Evolutionary conservation across 2,888 invertebrate genomes (phyloP), one percentile per base, ranked within the genome.

Genomic region (Alviniconcha strummeri): DNA sequence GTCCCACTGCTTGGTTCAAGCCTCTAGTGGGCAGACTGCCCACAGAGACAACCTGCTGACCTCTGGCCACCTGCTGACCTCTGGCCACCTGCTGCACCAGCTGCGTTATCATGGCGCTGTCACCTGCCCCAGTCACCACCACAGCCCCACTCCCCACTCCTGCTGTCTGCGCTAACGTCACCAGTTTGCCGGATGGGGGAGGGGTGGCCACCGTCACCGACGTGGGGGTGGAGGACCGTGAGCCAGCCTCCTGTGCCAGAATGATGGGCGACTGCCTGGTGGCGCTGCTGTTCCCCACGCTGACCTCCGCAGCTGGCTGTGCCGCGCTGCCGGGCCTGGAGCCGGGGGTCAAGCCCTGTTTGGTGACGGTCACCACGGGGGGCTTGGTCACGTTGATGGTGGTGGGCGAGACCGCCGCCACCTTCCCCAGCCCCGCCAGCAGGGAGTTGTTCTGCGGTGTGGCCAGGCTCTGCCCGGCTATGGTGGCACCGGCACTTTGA

Each of bases 41-140:
- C 2, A 91, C 90, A 54, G 90, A 90, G 64, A 91, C 88, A 87
- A 91, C 88, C n/a, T n/a, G n/a, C n/a, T n/a, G n/a, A n/a, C n/a
- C n/a, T n/a, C n/a, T n/a, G n/a, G n/a, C 36, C 36, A 36, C 36
- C 85, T 91, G 91, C 78, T 88, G 88, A 0, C 87, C 88, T 67
- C 87, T 85, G 57, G 86, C 87, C 87, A 87, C 88, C 81, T 91
- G 91, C 82, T 91, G 91, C 69, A 92, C 89, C 9, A 92, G 86
- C 19, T 91, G 87, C 1, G 92, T 90, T 80, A 92, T 90, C 60
- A 91, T 87, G 8, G 91, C 89, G 13, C 86, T 85, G 75, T 86
- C 88, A 11, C 86, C 85, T 11, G 86, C 85, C 2, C 87, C 80
- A 4, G 85, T 74, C 13, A 75, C 84, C 36, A 76, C 81, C n/a